Evolutionary conservation across 2,113 vertebrate species (phyloP).

Genomic region (Lophius piscatorius): DNA sequence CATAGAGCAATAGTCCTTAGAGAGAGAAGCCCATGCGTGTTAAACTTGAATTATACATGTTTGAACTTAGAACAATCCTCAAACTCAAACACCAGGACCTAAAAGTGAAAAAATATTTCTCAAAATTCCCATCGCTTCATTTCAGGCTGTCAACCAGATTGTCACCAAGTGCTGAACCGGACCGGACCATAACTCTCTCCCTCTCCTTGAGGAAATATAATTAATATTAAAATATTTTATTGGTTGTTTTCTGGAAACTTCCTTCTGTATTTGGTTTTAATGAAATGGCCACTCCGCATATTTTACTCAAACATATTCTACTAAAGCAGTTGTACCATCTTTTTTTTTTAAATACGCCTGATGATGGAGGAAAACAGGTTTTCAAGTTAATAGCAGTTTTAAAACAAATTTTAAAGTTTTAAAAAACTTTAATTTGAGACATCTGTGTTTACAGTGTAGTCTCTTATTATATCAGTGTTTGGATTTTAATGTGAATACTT

Average conservation of each 20-base stretch:
- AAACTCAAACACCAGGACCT: constrained; percentile 35
- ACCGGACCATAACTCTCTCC: background rate
- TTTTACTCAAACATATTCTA: no score
- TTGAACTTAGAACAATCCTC: constrained; percentile 18
- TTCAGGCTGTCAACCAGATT: constrained; percentile 2
- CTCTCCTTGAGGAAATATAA: background rate
- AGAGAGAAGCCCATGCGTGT: constrained; percentile 62
- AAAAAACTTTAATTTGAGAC: no score
- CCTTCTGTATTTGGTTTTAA: no score
- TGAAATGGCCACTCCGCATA: no score
- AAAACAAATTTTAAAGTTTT: no score
- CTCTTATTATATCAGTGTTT: no score
- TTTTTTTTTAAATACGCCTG: no score
- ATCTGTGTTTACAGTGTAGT: no score
- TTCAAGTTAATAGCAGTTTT: no score
- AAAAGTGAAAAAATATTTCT: constrained; percentile 25
- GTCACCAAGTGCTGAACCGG: constrained; percentile 7
- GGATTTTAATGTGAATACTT: no score
- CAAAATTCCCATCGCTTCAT: background rate
- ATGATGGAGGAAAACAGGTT: no score
- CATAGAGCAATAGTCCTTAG: constrained; percentile 53
- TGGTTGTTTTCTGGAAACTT: background rate
- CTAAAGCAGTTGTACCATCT: no score
- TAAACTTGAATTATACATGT: constrained; percentile 55
- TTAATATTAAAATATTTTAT: background rate